Conservation (phyloP, 2,113 vertebrate genomes). For the Pogonocichla stellata region DNA sequence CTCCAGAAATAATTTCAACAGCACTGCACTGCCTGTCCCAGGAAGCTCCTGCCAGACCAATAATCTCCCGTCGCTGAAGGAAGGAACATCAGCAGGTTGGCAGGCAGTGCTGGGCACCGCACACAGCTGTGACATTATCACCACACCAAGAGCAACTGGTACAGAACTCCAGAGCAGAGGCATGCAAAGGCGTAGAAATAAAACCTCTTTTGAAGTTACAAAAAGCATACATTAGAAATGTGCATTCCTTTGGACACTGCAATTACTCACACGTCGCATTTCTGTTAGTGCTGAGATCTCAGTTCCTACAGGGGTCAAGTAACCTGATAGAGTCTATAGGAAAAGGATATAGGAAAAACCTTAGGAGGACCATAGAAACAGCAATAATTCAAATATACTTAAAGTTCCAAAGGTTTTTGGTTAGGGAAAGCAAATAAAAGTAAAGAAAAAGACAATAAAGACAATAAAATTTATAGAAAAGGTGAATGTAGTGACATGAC, state of each 20-base stretch:
- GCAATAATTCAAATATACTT: neutral
- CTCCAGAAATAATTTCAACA: neutral
- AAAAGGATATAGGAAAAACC: slow-evolving; percentile 42
- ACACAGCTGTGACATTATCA: neutral
- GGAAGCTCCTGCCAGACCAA: neutral
- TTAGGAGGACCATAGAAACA: slow-evolving; percentile 19
- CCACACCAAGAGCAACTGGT: neutral
- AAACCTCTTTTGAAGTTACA: neutral
- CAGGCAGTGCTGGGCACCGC: neutral
- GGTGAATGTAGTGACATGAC: neutral
- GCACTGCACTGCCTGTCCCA: neutral
- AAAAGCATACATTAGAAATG: neutral
- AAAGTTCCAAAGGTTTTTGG: neutral
- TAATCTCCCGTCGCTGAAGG: fast-evolving
- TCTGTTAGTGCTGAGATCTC: slow-evolving; percentile 86
- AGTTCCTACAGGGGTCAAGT: slow-evolving; percentile 86
- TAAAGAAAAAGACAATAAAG: neutral
- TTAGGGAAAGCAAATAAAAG: neutral
- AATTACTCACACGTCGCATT: slow-evolving; percentile 87
- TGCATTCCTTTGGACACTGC: neutral
- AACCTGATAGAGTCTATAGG: slow-evolving; percentile 85
- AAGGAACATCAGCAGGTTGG: neutral
- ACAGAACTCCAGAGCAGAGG: neutral
- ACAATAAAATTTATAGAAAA: neutral
- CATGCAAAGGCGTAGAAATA: neutral